These are phyloP conservation scores for Ernsta delagoae DNA, from an alignment of 2,888 invertebrate genomes.

Conservation along the genomic window DNA sequence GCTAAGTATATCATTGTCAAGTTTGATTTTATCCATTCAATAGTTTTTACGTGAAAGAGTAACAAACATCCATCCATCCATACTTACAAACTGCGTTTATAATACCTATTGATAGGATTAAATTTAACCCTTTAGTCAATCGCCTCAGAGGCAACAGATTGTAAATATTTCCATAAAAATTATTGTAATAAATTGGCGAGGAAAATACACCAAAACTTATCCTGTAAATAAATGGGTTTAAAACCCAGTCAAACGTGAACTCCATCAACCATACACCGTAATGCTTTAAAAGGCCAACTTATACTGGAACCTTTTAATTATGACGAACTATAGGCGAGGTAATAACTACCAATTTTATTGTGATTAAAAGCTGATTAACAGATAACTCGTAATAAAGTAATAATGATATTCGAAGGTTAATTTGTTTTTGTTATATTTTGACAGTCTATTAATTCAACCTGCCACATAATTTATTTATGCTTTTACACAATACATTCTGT, in stretches of 20 bases:
- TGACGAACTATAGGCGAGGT: neutral
- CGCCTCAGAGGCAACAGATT: no score
- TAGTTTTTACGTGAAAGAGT: no score
- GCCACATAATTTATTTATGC: neutral
- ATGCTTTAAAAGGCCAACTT: neutral
- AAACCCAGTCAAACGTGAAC: neutral
- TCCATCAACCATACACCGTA: neutral
- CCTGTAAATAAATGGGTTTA: neutral
- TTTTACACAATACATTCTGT: neutral
- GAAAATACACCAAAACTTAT: no score
- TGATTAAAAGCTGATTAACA: conserved; percentile 4
- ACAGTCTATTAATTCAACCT: neutral
- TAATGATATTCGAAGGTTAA: neutral
- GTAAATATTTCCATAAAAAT: no score
- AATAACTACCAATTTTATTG: neutral
- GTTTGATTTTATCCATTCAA: no score
- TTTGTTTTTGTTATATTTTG: neutral
- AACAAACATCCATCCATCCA: no score
- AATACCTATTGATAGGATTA: no score
- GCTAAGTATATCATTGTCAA: no score
- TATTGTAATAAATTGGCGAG: no score
- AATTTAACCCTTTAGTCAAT: no score
- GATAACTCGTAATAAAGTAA: neutral
- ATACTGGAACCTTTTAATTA: neutral
- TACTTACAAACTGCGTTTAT: no score